Base-by-base conservation (phyloP, 2,888 invertebrate genomes). In the Amiota communis region DNA sequence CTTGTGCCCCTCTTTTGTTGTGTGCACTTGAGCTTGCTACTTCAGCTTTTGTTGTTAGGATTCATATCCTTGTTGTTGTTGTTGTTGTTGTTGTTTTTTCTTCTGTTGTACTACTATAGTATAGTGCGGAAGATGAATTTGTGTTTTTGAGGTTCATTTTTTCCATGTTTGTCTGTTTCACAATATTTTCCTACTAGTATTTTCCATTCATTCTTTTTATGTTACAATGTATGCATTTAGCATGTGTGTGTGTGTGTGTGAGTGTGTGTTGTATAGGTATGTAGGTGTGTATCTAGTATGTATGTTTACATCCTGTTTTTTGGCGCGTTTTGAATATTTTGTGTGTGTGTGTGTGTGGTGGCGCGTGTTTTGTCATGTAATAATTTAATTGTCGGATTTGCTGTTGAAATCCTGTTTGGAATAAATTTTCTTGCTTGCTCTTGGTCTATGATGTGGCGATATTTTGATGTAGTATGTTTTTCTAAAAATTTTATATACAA, bases 381-480 rank as follows among this genome's bases (percentile, higher is more conserved):
- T 84, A 84, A 84, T 84, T 85, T 84, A 85, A 84, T 84, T 84
- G 85, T 85, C 84, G 83, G 85, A 83, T 83, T 83, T 81, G 80
- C 77, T 83, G 85, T 85, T 84, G 36, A 63, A 63, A 63, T 36
- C 63, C 63, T 9, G 36, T 63, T 63, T 63, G 46, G 46, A 13
- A 23, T 36, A 36, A 36, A 36, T 36, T 36, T 36, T 36, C 8
- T 36, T 36, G 36, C 36, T 36, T 36, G 36, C 8, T 6, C 36
- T n/a, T 36, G 36, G 0, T 6, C 36, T 36, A 71, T 53, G 70
- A 70, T 36, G 36, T 6, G 8, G 6, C 36, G 6, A 36, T 36
- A 36, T 36, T 36, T 36, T 36, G 36, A 36, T 36, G 6, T 6
- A 36, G 2, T 3, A 23, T 36, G 36, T 36, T 36, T 36, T 36